Evolutionary conservation across 2,797 vertebrate species (phyloP).

Genomic region (Semotilus atromaculatus): DNA sequence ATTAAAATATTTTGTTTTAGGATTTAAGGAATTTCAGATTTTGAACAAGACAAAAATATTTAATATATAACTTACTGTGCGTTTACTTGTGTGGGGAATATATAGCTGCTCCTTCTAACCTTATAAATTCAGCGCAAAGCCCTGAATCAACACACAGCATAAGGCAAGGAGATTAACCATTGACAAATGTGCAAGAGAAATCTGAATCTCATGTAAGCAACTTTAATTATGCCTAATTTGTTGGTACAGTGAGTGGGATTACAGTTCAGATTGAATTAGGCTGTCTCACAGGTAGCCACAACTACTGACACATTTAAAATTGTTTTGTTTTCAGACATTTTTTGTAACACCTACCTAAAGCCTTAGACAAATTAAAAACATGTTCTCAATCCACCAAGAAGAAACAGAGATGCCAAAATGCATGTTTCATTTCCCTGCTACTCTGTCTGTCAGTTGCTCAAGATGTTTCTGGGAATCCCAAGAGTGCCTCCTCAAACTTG

Average conservation of each 20-base stretch:
- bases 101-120: not conserved
- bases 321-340: conserved; percentile 20
- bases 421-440: conserved; percentile 41
- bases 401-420: conserved; percentile 29
- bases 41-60: no score
- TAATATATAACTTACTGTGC: not conserved
- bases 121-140: conserved; percentile 12
- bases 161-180: conserved; percentile 55
- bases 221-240: conserved; percentile 47
- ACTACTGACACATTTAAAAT: conserved; percentile 37
- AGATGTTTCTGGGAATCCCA: conserved; percentile 45
- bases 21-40: not conserved
- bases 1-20: not conserved
- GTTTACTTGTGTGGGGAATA: not conserved
- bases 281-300: conserved; percentile 28
- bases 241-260: conserved; percentile 37
- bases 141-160: conserved; percentile 16
- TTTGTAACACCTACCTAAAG: conserved; percentile 40
- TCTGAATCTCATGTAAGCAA: conserved; percentile 61
- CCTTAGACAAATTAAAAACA: conserved; percentile 35
- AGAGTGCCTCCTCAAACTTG: conserved; percentile 37
- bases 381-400: conserved; percentile 27
- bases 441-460: conserved; percentile 42
- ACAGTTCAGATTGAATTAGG: conserved; percentile 41
- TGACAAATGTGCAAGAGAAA: conserved; percentile 53